Evolutionary conservation across 1,140 invertebrate species (phyloP).

Genomic region (Venustaconcha ellipsiformis): DNA sequence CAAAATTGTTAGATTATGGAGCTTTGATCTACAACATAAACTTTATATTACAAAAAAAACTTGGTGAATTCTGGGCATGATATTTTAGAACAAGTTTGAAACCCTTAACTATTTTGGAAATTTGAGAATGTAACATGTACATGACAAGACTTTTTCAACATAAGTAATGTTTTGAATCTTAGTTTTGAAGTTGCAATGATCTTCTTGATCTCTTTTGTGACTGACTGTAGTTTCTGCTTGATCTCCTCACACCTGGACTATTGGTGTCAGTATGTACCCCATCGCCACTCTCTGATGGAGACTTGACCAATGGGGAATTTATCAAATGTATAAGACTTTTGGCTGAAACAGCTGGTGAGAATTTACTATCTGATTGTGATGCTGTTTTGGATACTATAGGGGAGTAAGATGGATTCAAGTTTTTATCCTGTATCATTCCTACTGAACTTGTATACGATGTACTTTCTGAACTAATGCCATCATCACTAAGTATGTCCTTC

Average conservation of each 20-base stretch:
- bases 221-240: conserved; percentile 6
- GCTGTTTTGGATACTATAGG: conserved; percentile 1
- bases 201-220: conserved; percentile 30
- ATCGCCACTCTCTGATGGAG: conserved; percentile 8
- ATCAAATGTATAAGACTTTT: conserved; percentile 55
- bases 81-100: too few relatives aligned
- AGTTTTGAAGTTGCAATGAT: conserved; percentile 44
- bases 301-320: conserved; percentile 48
- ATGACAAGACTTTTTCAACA: too few relatives aligned
- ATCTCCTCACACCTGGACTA: conserved; percentile 1
- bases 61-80: too few relatives aligned
- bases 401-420: not conserved
- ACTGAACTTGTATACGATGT: conserved; percentile 5
- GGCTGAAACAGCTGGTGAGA: conserved; percentile 50
- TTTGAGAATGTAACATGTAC: too few relatives aligned
- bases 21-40: too few relatives aligned
- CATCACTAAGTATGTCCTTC: not conserved
- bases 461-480: not conserved
- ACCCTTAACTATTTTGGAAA: too few relatives aligned
- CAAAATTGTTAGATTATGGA: too few relatives aligned
- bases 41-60: too few relatives aligned
- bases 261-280: conserved; percentile 1
- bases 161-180: not conserved
- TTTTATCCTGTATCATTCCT: conserved; percentile 4
- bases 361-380: conserved; percentile 34